Percentiles rank a stretch among this genome's conserved stretches.
These are phyloP conservation scores for Alethe diademata DNA, from an alignment of 2,113 vertebrate genomes.

Conservation along the genomic window DNA sequence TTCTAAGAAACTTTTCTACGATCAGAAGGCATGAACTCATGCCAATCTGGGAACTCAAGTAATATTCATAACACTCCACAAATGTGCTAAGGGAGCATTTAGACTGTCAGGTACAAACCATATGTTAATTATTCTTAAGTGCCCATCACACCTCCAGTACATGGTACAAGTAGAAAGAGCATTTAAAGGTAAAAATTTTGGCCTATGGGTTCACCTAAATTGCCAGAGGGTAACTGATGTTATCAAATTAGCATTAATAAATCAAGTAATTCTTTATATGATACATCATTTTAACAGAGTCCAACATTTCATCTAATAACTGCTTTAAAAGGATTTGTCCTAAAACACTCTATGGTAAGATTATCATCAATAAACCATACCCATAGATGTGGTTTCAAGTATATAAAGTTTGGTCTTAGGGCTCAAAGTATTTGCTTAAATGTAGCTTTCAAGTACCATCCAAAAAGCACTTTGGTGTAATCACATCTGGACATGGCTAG, in stretches of 20 bases:
- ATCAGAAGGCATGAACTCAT: neutral
- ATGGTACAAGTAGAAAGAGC: neutral
- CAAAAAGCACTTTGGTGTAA: neutral
- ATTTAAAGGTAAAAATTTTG: constrained; percentile 28
- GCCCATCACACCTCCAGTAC: neutral
- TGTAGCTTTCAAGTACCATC: neutral
- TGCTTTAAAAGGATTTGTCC: constrained; percentile 12
- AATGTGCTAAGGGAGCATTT: neutral
- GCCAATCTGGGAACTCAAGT: neutral
- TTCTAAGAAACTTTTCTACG: neutral
- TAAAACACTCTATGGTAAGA: neutral
- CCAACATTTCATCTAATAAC: neutral
- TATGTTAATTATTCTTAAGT: neutral
- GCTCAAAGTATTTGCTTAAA: neutral
- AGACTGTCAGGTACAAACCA: neutral
- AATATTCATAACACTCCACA: neutral
- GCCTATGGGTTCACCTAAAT: neutral
- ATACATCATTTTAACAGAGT: neutral
- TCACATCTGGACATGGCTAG: neutral
- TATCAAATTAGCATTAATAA: neutral
- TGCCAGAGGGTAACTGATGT: neutral
- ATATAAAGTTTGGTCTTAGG: neutral
- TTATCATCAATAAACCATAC: neutral
- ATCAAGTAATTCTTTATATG: neutral
- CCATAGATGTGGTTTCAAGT: neutral